phyloP scores from a whole-genome alignment of 2,113 vertebrate species.

The Meriones unguiculatus region DNA sequence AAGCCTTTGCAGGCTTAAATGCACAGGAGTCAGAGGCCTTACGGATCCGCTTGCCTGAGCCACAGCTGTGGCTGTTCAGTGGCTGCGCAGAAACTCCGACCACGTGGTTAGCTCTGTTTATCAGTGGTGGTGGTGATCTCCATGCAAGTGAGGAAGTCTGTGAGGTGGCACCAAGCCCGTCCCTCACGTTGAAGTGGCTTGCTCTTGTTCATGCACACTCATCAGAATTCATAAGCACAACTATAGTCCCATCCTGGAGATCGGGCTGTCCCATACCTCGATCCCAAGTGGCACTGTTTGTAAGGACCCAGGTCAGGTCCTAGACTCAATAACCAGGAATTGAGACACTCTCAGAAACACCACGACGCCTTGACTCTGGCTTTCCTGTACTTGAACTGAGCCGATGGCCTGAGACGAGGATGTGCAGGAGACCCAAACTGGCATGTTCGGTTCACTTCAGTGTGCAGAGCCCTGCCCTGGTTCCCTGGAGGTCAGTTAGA shows the following conservation, averaged over 20 bases:
- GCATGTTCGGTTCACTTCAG: neutral
- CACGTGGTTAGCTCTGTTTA: constrained; percentile 69
- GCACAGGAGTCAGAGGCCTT: neutral
- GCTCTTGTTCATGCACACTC: no score
- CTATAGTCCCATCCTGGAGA: neutral
- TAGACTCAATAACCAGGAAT: neutral
- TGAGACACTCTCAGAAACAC: neutral
- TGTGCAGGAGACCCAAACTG: neutral
- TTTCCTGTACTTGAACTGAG: neutral
- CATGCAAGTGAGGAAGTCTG: constrained; percentile 18
- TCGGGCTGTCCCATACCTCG: rapidly evolving
- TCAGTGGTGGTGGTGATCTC: constrained; percentile 39
- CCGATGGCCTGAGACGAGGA: neutral
- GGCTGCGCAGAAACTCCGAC: constrained; percentile 35
- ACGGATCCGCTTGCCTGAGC: neutral
- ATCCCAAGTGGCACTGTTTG: neutral
- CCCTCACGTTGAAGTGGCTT: neutral
- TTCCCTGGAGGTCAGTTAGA: neutral
- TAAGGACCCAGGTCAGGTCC: neutral
- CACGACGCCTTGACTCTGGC: rapidly evolving
- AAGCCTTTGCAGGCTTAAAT: neutral
- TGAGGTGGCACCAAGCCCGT: neutral
- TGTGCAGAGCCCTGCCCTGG: neutral
- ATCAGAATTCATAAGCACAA: constrained; percentile 17
- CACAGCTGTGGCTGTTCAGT: constrained; percentile 45